These are phyloP conservation scores for Volucella bombylans DNA, from an alignment of 2,888 invertebrate genomes.

Conservation along the genomic window DNA sequence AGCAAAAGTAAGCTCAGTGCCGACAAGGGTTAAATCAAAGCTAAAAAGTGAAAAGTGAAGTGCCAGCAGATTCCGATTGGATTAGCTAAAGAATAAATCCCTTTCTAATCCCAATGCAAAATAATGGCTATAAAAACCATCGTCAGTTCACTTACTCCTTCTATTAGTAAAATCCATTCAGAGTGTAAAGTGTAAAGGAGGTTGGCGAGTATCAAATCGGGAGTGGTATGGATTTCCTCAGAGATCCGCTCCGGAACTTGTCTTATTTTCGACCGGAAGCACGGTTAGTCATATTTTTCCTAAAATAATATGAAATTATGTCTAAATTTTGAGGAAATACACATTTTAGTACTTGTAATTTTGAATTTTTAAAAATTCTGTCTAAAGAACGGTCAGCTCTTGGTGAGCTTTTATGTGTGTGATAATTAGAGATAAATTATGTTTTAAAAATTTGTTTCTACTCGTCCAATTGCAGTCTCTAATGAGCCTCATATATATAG, in stretches of 20 bases:
- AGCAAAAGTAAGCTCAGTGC: neutral
- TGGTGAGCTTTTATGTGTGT: too few species aligned
- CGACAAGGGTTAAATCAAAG: constrained; percentile 27
- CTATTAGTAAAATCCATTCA: constrained; percentile 48
- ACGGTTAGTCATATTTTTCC: constrained; percentile 46
- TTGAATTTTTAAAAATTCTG: too few species aligned
- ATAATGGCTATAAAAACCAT: constrained; percentile 51
- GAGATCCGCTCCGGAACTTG: constrained; percentile 63
- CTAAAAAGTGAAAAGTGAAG: neutral
- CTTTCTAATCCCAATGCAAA: constrained; percentile 24
- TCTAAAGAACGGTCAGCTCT: too few species aligned
- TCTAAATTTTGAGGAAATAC: neutral
- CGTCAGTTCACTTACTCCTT: constrained; percentile 10
- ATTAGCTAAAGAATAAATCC: constrained; percentile 57
- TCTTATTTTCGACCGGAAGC: constrained; percentile 66
- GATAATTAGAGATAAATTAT: too few species aligned
- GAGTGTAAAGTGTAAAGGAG: constrained; percentile 28
- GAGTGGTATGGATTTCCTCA: constrained; percentile 54
- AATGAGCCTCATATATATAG: too few species aligned
- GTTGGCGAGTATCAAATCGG: constrained; percentile 9
- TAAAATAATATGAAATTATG: constrained; percentile 5
- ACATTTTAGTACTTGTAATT: neutral
- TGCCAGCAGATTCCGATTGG: constrained; percentile 44
- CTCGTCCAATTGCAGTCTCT: too few species aligned
- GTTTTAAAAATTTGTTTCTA: too few species aligned